Conservation (phyloP, 2,113 vertebrate species). For the Muscicapa adusta region DNA sequence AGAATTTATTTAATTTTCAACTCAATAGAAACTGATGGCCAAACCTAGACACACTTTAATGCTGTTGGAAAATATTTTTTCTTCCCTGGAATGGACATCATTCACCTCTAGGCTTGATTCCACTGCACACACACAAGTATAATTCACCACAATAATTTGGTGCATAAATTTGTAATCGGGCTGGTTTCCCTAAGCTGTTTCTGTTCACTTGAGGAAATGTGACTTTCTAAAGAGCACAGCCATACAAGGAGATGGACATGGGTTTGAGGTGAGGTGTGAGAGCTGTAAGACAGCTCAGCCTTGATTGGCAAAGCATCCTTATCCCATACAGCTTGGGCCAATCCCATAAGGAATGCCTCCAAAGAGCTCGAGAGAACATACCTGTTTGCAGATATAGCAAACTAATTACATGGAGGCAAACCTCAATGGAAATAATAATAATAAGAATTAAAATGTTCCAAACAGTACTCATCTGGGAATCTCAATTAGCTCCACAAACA, state of each 20-base stretch:
- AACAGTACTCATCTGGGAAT: constrained; percentile 38
- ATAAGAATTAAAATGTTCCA: constrained; percentile 19
- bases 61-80: not conserved
- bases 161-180: not conserved
- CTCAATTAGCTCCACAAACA: constrained; percentile 36
- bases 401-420: constrained; percentile 21
- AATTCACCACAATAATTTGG: not conserved
- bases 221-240: not conserved
- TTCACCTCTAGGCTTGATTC: not conserved
- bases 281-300: not conserved
- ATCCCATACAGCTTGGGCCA: not conserved
- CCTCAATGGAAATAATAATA: constrained; percentile 45
- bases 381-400: constrained; percentile 24
- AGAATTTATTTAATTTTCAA: not conserved
- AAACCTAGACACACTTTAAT: not conserved
- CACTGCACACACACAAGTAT: not conserved
- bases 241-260: not conserved
- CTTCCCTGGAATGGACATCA: not conserved
- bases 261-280: not conserved
- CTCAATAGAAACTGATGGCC: not conserved
- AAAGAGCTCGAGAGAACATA: not conserved
- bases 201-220: not conserved
- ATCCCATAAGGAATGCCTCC: not conserved
- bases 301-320: not conserved
- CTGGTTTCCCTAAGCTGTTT: not conserved